A percentile compares a stretch with the other conserved stretches of the same genome.
These are phyloP conservation scores for Tetranychus truncatus DNA, from an alignment of 2,888 invertebrate species.

Conservation along the genomic window DNA sequence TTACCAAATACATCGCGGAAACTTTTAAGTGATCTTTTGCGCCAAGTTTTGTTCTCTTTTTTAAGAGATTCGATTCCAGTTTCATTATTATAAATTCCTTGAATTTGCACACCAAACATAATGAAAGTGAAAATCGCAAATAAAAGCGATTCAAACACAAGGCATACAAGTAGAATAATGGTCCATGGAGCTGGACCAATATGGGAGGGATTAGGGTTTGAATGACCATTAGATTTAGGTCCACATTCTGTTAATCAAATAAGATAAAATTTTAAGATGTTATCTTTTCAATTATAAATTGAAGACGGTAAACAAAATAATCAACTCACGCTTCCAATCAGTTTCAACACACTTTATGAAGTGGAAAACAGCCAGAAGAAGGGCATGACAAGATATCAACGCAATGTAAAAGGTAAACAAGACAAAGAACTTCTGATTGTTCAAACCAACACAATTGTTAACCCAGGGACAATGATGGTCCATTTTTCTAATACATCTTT, in stretches of 20 bases:
- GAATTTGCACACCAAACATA: slow-evolving; percentile 88
- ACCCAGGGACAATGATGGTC: slow-evolving; percentile 80
- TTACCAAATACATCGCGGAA: slow-evolving; percentile 86
- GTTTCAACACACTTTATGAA: slow-evolving; percentile 77
- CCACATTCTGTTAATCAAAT: slow-evolving; percentile 3
- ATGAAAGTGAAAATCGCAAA: slow-evolving; percentile 95
- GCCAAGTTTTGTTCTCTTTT: slow-evolving; percentile 73
- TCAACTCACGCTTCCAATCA: slow-evolving; percentile 55
- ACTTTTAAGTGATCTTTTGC: slow-evolving; percentile 77
- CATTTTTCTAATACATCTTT: slow-evolving; percentile 66
- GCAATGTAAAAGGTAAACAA: slow-evolving; percentile 98
- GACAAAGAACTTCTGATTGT: slow-evolving; percentile 98
- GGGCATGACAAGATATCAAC: slow-evolving; percentile 78
- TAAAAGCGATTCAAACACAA: slow-evolving; percentile 79
- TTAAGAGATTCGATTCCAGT: slow-evolving; percentile 94
- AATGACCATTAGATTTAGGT: neutral
- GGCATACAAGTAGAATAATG: slow-evolving; percentile 69
- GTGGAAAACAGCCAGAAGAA: slow-evolving; percentile 76
- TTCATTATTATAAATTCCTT: slow-evolving; percentile 95
- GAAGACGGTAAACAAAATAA: slow-evolving; percentile 12
- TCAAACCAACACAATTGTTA: slow-evolving; percentile 97
- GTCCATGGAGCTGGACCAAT: slow-evolving; percentile 54
- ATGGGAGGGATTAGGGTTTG: neutral
- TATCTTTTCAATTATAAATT: neutral
- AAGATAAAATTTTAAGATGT: neutral